Base-by-base conservation (phyloP, 2,888 invertebrate genomes). In the Drosophila monieri region DNA sequence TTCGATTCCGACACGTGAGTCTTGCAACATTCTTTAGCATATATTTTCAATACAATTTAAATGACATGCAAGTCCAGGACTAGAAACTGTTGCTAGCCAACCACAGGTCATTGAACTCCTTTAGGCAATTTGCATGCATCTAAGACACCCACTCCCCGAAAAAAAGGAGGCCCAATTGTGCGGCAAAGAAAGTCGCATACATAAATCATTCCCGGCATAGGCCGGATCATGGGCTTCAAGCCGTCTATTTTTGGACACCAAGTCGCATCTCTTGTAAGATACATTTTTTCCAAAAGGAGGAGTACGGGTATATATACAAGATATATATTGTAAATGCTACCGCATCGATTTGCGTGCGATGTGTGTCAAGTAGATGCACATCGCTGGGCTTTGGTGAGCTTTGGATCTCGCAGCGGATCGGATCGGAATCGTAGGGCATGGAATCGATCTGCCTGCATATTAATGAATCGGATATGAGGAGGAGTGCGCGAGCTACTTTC, bases 341-440 rank as follows among this genome's bases (percentile, higher is more conserved):
- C 81, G 81, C 81, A 81, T 81, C 81, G 87, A 85, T 84, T 84
- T 83, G 88, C 85, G 81, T 79, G 73, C 76, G 75, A 88, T 88
- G 87, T 88, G 89, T 88, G 87, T 88, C 87, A 88, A 88, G 78
- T 89, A 88, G 88, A 88, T 88, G 88, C 87, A 87, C 35, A 83
- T 77, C 80, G 69, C 43, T 55, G 62, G 56, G 43, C 47, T 55
- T 30, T 44, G 54, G 51, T 32, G 55, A 49, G 48, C 49, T 23
- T 39, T 37, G 49, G 41, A 41, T 18, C 53, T 41, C 10, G 21
- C 41, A 15, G 44, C 8, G 43, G 30, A 32, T 46, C 30, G 5
- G 15, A 43, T 46, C 57, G 39, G 51, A 46, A 62, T 35, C 35
- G 35, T 37, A 64, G 43, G 35, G 53, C 69, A 57, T 74, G 74